These are phyloP conservation scores for Onthophagus sagittarius DNA, from an alignment of 2,888 invertebrate species.

Conservation along the genomic window DNA sequence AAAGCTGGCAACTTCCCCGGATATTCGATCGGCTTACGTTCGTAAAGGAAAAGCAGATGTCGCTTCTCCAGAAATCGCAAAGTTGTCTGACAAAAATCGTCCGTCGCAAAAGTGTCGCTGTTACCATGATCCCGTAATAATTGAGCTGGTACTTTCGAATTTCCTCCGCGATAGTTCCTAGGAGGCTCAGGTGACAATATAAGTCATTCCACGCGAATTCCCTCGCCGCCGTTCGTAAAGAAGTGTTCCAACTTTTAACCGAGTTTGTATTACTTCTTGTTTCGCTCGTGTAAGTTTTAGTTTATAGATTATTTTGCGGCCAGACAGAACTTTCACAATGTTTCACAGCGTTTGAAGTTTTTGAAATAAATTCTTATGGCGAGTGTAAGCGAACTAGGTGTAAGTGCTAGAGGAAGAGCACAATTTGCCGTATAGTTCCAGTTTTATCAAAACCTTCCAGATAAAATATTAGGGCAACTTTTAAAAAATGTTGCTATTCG, in stretches of 20 bases:
- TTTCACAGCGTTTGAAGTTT: background rate
- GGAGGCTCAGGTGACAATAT: slow-evolving; percentile 18
- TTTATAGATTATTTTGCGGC: background rate
- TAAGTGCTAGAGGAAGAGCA: too few species aligned
- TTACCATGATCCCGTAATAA: slow-evolving; percentile 19
- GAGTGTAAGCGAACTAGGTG: too few species aligned
- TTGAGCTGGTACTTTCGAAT: slow-evolving; percentile 18
- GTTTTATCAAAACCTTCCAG: too few species aligned
- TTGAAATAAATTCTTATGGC: background rate
- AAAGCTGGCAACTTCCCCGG: background rate
- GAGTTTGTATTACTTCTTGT: background rate
- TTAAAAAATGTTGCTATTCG: too few species aligned
- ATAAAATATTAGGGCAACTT: too few species aligned
- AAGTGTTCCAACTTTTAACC: background rate
- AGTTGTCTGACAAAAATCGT: background rate
- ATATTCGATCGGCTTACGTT: background rate
- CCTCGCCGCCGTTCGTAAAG: background rate
- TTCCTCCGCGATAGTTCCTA: background rate
- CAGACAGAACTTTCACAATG: background rate
- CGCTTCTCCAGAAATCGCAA: background rate
- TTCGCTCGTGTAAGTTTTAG: background rate
- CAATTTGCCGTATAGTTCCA: too few species aligned
- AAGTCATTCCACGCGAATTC: slow-evolving; percentile 12
- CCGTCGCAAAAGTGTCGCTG: slow-evolving; percentile 11
- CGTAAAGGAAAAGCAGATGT: slow-evolving; percentile 16